phyloP scores from a whole-genome alignment of 2,797 vertebrate species.

The Enteromius radiatus region DNA sequence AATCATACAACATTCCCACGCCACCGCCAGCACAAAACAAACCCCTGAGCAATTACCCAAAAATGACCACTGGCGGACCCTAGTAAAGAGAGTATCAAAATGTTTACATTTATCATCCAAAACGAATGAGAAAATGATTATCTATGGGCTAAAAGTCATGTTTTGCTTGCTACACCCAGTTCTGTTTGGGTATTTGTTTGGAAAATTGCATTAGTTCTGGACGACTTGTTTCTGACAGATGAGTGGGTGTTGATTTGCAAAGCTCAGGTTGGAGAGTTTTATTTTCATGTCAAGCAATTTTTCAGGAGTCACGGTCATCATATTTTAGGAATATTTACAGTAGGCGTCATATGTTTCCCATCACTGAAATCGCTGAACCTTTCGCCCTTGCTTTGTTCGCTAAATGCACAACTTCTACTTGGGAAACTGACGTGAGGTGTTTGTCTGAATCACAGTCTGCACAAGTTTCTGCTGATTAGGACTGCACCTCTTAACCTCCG shows the following conservation, averaged over 20 bases:
- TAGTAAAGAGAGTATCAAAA: constrained; percentile 2
- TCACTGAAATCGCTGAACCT: background rate
- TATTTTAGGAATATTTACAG: constrained; percentile 1
- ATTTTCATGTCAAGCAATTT: background rate
- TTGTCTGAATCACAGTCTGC: background rate
- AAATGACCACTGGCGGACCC: constrained; percentile 41
- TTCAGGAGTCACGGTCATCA: constrained; percentile 15
- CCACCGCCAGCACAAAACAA: constrained; percentile 51
- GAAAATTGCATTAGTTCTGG: constrained; percentile 15
- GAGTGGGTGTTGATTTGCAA: constrained; percentile 8
- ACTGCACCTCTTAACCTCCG: constrained; percentile 38
- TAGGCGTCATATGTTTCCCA: background rate
- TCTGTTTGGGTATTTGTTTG: background rate
- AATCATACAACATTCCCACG: constrained; percentile 60
- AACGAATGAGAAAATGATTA: background rate
- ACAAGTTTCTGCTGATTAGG: constrained; percentile 23
- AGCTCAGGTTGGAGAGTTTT: constrained; percentile 2
- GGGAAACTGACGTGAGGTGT: constrained; percentile 13
- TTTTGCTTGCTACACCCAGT: background rate
- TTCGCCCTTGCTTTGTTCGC: constrained; percentile 15
- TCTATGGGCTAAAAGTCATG: background rate
- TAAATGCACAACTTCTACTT: constrained; percentile 3
- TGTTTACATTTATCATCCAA: constrained; percentile 21
- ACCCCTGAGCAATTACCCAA: constrained; percentile 48
- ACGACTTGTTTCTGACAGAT: background rate